These are phyloP conservation scores for Chloropsis cyanopogon DNA, from an alignment of 2,113 vertebrate species.

Conservation along the genomic window DNA sequence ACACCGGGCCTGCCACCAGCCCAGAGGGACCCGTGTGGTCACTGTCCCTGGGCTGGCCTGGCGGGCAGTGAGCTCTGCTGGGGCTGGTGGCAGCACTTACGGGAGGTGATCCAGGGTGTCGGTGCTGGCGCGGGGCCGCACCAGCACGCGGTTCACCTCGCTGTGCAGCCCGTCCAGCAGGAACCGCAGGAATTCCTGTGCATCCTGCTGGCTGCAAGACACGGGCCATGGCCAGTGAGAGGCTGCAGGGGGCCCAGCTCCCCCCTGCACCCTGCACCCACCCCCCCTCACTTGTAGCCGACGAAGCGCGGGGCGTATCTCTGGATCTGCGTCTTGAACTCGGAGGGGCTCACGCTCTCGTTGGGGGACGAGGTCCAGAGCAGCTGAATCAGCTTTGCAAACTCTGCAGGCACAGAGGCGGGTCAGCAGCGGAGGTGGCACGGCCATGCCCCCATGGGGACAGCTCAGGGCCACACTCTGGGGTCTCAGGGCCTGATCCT, in stretches of 20 bases:
- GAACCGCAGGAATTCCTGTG: slow-evolving; percentile 94
- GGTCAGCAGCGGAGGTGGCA: neutral
- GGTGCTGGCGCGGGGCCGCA: slow-evolving; percentile 65
- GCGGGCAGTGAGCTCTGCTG: accelerated
- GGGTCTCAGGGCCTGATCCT: neutral
- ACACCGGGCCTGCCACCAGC: accelerated
- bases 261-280: accelerated
- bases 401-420: slow-evolving; percentile 72
- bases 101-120: slow-evolving; percentile 87
- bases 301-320: slow-evolving; percentile 90
- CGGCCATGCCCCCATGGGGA: accelerated
- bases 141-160: slow-evolving; percentile 87
- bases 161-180: slow-evolving; percentile 92
- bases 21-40: accelerated
- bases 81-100: slow-evolving; percentile 70
- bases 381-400: slow-evolving; percentile 89
- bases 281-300: slow-evolving; percentile 88
- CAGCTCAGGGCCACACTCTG: neutral
- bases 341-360: slow-evolving; percentile 88
- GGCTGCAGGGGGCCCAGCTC: neutral
- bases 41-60: neutral
- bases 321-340: slow-evolving; percentile 95
- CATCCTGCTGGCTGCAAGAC: slow-evolving; percentile 89
- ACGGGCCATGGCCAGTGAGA: neutral
- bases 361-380: slow-evolving; percentile 88